Base-by-base conservation (phyloP, 1,140 invertebrate species). In the Drosophila guanche region DNA sequence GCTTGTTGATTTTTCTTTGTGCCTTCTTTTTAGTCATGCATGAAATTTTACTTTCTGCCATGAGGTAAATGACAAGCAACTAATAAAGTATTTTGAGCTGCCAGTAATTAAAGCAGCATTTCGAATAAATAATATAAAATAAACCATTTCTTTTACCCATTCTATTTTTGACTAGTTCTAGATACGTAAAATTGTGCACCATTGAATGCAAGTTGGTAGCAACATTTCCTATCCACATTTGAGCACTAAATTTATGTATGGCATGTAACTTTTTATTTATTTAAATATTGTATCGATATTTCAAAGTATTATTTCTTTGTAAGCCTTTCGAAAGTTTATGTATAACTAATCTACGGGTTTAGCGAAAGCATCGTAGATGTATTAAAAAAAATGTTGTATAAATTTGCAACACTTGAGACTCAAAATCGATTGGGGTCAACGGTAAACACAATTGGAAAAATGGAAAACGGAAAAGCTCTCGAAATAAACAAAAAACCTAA, bases 351-450 rank as follows among this genome's bases (percentile, higher is more conserved):
- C 4, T 37, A 7, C 3, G 12, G 10, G 4, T 12, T 12, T 37
- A 12, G 33, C 33, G 8, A 12, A 37, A 37, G 12, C 33, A 12
- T 37, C 4, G 12, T 3, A 4, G 8, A 33, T 23, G 22, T 23
- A 63, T 12, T 8, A 33, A 68, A 33, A 33, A n/a, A 51, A 16
- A 46, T 69, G 48, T 33, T 43, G 52, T 58, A 40, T 47, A 33
- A 74, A 63, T 53, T 79, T 76, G 50, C 71, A 63, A 79, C 52
- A 65, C 50, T 46, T 41, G 47, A 59, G 51, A 66, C 33, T 33
- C 27, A 37, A 40, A 56, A 37, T 79, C 77, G 62, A 81, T 76
- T 81, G 68, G 47, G 77, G 77, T 63, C 78, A 81, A 55, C n/a
- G 14, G 12, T n/a, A 41, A 59, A 2, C 27, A 23, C 37, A 52